phyloP scores from a whole-genome alignment of 2,888 invertebrate species.

The Flexamia atlantica region DNA sequence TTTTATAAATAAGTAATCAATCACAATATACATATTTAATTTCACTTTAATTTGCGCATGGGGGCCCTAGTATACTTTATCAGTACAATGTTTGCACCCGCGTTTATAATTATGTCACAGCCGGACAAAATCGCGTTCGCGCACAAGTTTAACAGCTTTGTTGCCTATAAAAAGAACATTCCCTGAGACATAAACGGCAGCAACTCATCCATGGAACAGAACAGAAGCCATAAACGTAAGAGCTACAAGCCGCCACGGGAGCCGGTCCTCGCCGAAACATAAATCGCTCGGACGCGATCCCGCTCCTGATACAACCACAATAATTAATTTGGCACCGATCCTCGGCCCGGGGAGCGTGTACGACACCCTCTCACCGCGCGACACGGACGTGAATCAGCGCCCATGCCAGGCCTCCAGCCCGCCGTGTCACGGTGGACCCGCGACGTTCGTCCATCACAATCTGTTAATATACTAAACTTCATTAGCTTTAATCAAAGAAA shows the following conservation, averaged over 20 bases:
- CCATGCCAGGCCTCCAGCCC: background rate
- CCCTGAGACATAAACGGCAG: background rate
- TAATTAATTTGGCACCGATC: slow-evolving; percentile 31
- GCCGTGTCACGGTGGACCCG: background rate
- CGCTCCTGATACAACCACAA: slow-evolving; percentile 35
- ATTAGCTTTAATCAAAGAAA: too few species aligned
- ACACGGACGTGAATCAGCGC: slow-evolving; percentile 14
- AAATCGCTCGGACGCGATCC: slow-evolving; percentile 19
- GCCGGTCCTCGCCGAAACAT: slow-evolving; percentile 36
- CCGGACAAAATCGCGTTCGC: too few species aligned
- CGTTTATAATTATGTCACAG: too few species aligned
- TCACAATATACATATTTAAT: too few species aligned
- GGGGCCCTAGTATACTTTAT: too few species aligned
- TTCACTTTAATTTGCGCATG: too few species aligned
- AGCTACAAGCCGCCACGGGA: slow-evolving; percentile 2
- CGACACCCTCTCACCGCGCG: slow-evolving; percentile 30
- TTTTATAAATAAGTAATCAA: too few species aligned
- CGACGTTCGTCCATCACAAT: background rate
- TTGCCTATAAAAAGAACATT: background rate
- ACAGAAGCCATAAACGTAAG: slow-evolving; percentile 29
- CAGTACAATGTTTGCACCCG: too few species aligned
- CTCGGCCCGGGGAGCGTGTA: slow-evolving; percentile 33
- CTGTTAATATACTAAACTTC: too few species aligned
- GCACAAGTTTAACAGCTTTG: background rate
- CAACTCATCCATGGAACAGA: background rate